Conservation (phyloP, 2,888 invertebrate species). For the Acrocyrtus sp. region DNA sequence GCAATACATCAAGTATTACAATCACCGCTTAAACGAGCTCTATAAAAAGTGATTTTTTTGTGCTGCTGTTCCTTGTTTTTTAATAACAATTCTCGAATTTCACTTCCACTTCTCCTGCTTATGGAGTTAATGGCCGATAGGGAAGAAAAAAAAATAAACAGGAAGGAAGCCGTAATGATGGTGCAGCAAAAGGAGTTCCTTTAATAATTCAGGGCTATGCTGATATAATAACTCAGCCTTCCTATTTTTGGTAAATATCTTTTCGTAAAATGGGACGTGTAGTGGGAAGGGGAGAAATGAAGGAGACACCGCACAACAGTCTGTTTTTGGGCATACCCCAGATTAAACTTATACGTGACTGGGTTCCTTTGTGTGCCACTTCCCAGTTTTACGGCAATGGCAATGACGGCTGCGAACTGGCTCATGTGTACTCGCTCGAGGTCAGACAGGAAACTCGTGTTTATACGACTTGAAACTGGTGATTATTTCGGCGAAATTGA, state of each 20-base stretch:
- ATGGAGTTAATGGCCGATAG: not conserved
- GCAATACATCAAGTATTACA: constrained; percentile 9
- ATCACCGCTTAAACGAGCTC: not conserved
- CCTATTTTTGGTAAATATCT: constrained; percentile 22
- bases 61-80: not conserved
- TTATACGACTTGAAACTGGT: constrained; percentile 29
- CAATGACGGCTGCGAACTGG: too few species aligned
- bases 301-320: constrained; percentile 1
- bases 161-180: not conserved
- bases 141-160: constrained; percentile 17
- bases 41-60: not conserved
- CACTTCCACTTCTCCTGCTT: not conserved
- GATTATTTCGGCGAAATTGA: constrained; percentile 34
- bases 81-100: not conserved
- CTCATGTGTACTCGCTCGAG: too few species aligned
- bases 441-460: constrained; percentile 32
- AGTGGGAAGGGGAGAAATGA: not conserved
- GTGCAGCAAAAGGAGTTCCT: constrained; percentile 21
- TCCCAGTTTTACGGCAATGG: constrained; percentile 2
- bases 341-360: not conserved
- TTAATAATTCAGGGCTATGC: constrained; percentile 44
- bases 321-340: not conserved
- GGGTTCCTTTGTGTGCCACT: not conserved
- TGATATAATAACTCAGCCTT: constrained; percentile 39
- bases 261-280: not conserved